Evolutionary conservation across 2,888 invertebrate species (phyloP).

Genomic region (Lepidocyrtoides sp.): DNA sequence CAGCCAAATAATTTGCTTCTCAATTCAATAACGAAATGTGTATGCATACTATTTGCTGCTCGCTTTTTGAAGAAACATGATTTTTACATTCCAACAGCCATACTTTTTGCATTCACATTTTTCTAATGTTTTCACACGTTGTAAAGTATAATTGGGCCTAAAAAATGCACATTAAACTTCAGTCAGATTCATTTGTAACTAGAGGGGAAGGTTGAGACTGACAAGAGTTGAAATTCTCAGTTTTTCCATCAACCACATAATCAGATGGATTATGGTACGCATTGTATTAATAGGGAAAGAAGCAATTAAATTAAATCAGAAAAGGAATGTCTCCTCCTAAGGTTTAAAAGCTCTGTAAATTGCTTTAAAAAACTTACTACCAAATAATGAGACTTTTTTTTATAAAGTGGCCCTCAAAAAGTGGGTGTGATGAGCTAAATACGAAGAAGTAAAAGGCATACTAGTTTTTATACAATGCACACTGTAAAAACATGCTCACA

Average conservation of each 20-base stretch:
- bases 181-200: neutral
- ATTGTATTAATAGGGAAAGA: neutral
- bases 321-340: neutral
- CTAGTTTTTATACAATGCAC: neutral
- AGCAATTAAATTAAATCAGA: slow-evolving; percentile 8
- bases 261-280: neutral
- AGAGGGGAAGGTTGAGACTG: neutral
- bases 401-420: neutral
- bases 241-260: neutral
- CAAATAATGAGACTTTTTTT: neutral
- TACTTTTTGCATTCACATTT: too few relatives aligned
- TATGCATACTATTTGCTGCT: neutral
- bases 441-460: neutral
- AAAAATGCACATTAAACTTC: neutral
- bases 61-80: too few relatives aligned
- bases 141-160: neutral
- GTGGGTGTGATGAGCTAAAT: slow-evolving; percentile 31
- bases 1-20: neutral
- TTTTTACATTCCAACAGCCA: too few relatives aligned
- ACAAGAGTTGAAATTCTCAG: neutral
- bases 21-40: neutral
- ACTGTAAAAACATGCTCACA: slow-evolving; percentile 10
- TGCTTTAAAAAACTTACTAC: neutral
- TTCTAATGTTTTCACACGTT: neutral
- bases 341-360: neutral